phyloP scores from a whole-genome alignment of 2,888 invertebrate genomes.

The Chaetoderma sp. region DNA sequence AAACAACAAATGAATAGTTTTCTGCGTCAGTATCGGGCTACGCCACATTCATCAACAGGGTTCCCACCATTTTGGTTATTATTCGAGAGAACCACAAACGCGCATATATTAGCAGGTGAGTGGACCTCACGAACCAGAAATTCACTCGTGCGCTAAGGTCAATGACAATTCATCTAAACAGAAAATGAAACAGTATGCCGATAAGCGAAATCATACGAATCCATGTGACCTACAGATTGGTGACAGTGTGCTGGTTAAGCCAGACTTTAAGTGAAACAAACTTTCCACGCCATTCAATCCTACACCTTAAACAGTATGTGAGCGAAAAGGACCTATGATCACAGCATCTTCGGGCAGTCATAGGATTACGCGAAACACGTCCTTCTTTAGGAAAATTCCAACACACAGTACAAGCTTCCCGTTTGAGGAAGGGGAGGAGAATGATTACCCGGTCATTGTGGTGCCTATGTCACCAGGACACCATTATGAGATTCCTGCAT shows the following conservation, averaged over 20 bases:
- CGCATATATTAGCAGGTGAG: background rate
- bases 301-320: background rate
- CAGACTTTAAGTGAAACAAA: background rate
- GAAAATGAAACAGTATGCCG: background rate
- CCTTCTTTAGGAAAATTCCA: background rate
- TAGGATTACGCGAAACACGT: background rate
- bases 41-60: slow-evolving; percentile 13
- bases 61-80: background rate
- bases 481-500: too few species aligned
- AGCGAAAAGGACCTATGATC: background rate
- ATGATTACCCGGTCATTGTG: too few species aligned
- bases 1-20: slow-evolving; percentile 22
- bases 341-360: background rate
- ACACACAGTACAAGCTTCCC: background rate
- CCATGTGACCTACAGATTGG: background rate
- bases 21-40: slow-evolving; percentile 17
- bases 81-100: background rate
- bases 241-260: background rate
- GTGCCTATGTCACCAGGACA: too few species aligned
- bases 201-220: background rate
- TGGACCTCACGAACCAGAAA: background rate
- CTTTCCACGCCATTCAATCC: background rate
- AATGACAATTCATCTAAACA: background rate
- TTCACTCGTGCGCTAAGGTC: background rate
- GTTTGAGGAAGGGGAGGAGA: background rate